These are phyloP conservation scores for Brachystomella parvula DNA, from an alignment of 1,140 invertebrate species.

Conservation along the genomic window DNA sequence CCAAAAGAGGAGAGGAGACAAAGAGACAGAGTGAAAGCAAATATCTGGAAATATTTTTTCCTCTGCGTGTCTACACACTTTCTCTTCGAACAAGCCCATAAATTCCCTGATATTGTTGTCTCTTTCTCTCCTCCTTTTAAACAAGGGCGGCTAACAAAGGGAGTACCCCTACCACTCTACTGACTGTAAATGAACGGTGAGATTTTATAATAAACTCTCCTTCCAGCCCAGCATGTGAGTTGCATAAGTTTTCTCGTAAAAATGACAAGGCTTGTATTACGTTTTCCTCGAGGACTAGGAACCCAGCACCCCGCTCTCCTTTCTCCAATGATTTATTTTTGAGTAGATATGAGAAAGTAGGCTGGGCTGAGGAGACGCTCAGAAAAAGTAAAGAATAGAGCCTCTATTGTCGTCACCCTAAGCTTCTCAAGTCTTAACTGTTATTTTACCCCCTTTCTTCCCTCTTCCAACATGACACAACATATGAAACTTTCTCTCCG, in stretches of 20 bases:
- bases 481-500: constrained; percentile 3
- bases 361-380: not conserved
- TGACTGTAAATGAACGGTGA: not conserved
- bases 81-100: not conserved
- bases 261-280: constrained; percentile 1
- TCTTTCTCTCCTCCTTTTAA: not conserved
- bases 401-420: constrained; percentile 1
- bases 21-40: too few species aligned
- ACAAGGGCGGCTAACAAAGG: not conserved
- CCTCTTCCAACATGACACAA: not conserved
- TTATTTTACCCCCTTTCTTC: not conserved
- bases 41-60: too few species aligned
- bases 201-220: constrained; percentile 5
- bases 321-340: constrained; percentile 11
- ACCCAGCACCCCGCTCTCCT: too few species aligned
- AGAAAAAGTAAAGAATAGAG: not conserved
- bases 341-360: constrained; percentile 13
- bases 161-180: not conserved
- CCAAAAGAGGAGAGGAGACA: too few species aligned
- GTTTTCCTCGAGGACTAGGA: too few species aligned
- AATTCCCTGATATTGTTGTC: not conserved
- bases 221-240: not conserved
- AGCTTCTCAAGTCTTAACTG: constrained; percentile 2
- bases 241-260: constrained; percentile 21
- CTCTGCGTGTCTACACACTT: too few species aligned